A percentile compares a stretch with the other conserved stretches of the same genome.
Conservation (phyloP, 2,888 invertebrate species). For the Aporophyla lueneburgensis region DNA sequence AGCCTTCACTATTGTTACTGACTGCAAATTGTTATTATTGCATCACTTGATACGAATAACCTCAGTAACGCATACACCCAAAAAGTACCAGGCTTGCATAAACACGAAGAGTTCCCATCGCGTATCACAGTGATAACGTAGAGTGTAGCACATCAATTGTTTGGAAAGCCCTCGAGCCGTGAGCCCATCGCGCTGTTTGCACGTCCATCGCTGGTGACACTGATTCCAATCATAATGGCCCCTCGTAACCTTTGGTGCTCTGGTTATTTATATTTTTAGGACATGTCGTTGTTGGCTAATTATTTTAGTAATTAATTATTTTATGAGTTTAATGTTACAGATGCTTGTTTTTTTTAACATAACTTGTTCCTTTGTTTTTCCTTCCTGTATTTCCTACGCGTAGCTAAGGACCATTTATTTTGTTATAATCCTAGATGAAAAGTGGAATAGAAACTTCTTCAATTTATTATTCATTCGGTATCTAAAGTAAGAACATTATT, state of each 20-base stretch:
- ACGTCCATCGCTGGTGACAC: constrained; percentile 58
- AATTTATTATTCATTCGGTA: background rate
- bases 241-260: constrained; percentile 18
- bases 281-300: constrained; percentile 5
- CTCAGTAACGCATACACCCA: background rate
- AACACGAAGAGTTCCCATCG: constrained; percentile 31
- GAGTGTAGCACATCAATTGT: constrained; percentile 65
- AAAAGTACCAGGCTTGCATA: constrained; percentile 57
- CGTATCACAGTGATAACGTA: constrained; percentile 62
- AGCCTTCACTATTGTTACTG: background rate
- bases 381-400: background rate
- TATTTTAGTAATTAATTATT: background rate
- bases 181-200: constrained; percentile 54
- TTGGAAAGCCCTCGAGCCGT: constrained; percentile 63
- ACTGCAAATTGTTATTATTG: background rate
- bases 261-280: constrained; percentile 26
- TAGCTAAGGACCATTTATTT: background rate
- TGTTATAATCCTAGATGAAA: background rate
- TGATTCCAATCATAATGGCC: constrained; percentile 54
- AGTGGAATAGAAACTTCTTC: background rate
- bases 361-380: background rate
- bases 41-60: constrained; percentile 6
- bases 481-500: background rate
- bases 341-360: background rate
- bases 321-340: background rate